phyloP scores from a whole-genome alignment of 2,888 invertebrate genomes.

The Lasioglossum zephyrum region DNA sequence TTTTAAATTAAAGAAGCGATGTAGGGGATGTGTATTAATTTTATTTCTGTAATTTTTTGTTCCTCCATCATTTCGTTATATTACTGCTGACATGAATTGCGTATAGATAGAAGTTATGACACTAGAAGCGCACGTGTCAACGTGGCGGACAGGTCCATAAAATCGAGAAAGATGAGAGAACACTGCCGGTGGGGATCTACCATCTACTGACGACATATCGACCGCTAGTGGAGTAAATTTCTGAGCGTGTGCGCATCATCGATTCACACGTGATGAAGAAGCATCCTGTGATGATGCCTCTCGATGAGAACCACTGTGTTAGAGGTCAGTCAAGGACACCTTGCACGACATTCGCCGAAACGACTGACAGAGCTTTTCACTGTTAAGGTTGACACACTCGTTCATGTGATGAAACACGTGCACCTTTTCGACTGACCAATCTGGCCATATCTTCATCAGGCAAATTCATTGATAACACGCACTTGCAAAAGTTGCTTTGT shows the following conservation, averaged over 20 bases:
- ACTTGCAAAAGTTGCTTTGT: constrained; percentile 7
- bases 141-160: constrained; percentile 50
- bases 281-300: neutral
- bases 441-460: neutral
- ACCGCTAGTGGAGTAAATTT: constrained; percentile 61
- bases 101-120: constrained; percentile 20
- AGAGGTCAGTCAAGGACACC: constrained; percentile 80
- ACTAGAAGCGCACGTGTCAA: constrained; percentile 55
- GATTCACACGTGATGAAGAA: constrained; percentile 3
- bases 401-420: constrained; percentile 5
- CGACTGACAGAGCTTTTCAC: constrained; percentile 47
- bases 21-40: neutral
- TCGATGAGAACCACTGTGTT: constrained; percentile 73
- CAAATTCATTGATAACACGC: constrained; percentile 37
- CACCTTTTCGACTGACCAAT: constrained; percentile 1
- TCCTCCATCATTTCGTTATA: neutral
- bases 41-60: neutral
- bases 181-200: constrained; percentile 46
- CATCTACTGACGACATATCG: constrained; percentile 73
- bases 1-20: neutral
- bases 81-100: neutral
- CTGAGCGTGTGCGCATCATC: constrained; percentile 40
- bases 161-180: constrained; percentile 36
- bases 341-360: constrained; percentile 75
- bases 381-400: constrained; percentile 50